phyloP scores from a whole-genome alignment of 2,888 invertebrate genomes.

The Kuschelorhynchus macadamiae region DNA sequence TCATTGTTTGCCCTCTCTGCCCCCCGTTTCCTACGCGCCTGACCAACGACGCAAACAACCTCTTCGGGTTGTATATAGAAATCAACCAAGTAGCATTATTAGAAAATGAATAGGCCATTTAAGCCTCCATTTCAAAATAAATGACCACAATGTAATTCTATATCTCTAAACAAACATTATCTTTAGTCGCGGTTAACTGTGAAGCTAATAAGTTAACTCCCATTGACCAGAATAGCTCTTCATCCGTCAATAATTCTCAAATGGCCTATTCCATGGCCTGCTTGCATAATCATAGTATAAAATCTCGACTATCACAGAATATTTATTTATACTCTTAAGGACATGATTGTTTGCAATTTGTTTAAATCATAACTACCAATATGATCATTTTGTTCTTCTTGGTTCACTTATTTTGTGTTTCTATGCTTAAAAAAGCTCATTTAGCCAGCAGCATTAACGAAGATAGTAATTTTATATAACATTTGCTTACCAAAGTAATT shows the following conservation, averaged over 20 bases:
- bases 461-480: conserved; percentile 7
- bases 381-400: conserved; percentile 14
- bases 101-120: no score
- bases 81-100: no score
- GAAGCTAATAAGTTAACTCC: conserved; percentile 28
- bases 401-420: conserved; percentile 31
- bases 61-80: no score
- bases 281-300: conserved; percentile 47
- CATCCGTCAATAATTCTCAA: conserved; percentile 53
- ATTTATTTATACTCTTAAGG: conserved; percentile 28
- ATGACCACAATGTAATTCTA: conserved; percentile 1
- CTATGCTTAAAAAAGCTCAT: conserved; percentile 17
- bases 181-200: conserved; percentile 20
- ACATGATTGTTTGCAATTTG: conserved; percentile 24
- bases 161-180: conserved; percentile 4
- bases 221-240: conserved; percentile 46
- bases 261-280: conserved; percentile 51
- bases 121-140: no score
- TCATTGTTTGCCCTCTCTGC: no score
- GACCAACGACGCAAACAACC: no score
- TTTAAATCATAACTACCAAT: conserved; percentile 29
- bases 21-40: no score
- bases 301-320: conserved; percentile 22
- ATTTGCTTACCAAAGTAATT: background rate
- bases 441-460: conserved; percentile 13